A percentile compares a stretch with the other conserved stretches of the same genome.
phyloP scores from a whole-genome alignment of 1,140 invertebrate genomes.

The Ceratina australensis region DNA sequence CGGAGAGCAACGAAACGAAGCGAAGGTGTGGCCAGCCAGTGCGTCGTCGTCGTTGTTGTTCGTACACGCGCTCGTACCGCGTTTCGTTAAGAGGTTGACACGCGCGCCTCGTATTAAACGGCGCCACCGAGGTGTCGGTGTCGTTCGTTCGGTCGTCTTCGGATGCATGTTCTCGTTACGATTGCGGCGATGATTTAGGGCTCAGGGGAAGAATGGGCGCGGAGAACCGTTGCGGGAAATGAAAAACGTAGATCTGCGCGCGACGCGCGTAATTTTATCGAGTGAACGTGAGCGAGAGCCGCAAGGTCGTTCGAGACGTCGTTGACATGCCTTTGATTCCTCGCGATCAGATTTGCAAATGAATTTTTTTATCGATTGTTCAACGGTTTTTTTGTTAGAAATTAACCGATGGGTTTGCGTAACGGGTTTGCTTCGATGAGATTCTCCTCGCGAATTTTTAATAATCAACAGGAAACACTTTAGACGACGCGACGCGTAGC shows the following conservation, averaged over 20 bases:
- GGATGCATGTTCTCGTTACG: not conserved
- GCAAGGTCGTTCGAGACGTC: not conserved
- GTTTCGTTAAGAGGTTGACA: constrained; percentile 22
- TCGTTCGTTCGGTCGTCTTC: too few relatives aligned
- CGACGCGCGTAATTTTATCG: not conserved
- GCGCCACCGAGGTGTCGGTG: not conserved
- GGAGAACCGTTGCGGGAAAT: constrained; percentile 1
- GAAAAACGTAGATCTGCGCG: not conserved
- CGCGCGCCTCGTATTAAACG: constrained; percentile 6
- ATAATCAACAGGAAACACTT: constrained; percentile 13
- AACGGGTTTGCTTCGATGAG: not conserved
- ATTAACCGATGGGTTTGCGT: too few relatives aligned
- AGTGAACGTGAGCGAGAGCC: not conserved
- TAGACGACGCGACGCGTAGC: not conserved
- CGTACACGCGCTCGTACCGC: constrained; percentile 23
- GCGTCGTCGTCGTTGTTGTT: constrained; percentile 25
- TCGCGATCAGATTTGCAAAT: too few relatives aligned
- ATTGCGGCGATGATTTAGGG: not conserved
- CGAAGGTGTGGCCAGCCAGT: constrained; percentile 43
- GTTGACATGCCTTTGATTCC: too few relatives aligned
- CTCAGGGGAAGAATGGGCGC: not conserved
- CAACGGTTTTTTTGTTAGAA: too few relatives aligned
- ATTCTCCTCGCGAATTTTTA: not conserved
- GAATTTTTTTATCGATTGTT: too few relatives aligned
- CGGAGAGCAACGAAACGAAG: constrained; percentile 30